These are phyloP conservation scores for Eurystomus glaucurus DNA, from an alignment of 2,797 vertebrate species.

Conservation along the genomic window DNA sequence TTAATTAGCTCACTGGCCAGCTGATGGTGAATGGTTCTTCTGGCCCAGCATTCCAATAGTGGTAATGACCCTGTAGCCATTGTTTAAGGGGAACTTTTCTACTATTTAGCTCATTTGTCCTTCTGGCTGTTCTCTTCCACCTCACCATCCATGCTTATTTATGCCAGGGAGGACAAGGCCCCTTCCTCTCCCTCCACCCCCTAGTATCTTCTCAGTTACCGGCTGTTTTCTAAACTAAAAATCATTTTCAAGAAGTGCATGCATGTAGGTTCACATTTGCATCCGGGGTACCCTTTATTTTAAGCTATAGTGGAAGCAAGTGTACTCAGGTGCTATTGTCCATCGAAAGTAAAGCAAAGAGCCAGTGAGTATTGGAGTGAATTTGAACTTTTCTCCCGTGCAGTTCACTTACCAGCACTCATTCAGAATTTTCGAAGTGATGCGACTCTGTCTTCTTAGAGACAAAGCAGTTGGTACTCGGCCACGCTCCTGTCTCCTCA, in stretches of 20 bases:
- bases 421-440: neutral
- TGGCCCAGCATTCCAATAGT: neutral
- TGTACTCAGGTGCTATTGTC: neutral
- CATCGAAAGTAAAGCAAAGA: neutral
- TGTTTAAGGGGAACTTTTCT: neutral
- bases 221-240: neutral
- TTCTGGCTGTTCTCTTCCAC: neutral
- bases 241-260: neutral
- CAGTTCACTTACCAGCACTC: neutral
- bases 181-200: neutral
- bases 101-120: neutral
- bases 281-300: neutral
- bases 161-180: neutral
- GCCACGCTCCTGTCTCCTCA: accelerated
- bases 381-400: neutral
- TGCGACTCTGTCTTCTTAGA: neutral
- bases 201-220: neutral
- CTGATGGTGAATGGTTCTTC: neutral
- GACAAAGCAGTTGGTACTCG: neutral
- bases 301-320: neutral
- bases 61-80: neutral
- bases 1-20: neutral
- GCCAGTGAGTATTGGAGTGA: neutral
- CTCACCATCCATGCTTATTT: neutral
- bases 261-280: neutral